A percentile compares a stretch with the other conserved stretches of the same genome.
Conservation (phyloP, 1,140 invertebrate genomes). For the Drosophila biarmipes region DNA sequence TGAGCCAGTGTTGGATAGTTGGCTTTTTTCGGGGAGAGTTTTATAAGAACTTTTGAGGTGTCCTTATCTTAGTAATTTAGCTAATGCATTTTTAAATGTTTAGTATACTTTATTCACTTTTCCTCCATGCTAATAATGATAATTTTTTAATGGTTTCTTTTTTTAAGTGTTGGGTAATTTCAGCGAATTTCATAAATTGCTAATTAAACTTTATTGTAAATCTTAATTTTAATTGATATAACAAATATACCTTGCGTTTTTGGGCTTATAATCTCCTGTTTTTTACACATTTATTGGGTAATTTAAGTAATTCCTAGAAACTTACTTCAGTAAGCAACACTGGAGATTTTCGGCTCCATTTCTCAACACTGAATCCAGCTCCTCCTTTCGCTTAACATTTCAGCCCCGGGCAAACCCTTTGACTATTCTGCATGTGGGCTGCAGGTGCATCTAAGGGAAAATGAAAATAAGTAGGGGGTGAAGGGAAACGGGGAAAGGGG, state of each 20-base stretch:
- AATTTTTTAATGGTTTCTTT: too few relatives aligned
- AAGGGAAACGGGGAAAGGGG: neutral
- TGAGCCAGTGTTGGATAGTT: neutral
- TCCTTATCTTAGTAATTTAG: too few relatives aligned
- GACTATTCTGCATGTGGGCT: constrained; percentile 34
- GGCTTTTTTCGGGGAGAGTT: neutral
- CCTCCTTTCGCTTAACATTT: constrained; percentile 1
- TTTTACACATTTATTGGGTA: too few relatives aligned
- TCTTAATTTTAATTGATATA: too few relatives aligned
- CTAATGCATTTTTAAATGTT: too few relatives aligned
- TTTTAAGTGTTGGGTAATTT: too few relatives aligned
- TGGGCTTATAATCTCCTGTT: too few relatives aligned
- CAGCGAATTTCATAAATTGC: too few relatives aligned
- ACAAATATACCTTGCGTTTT: too few relatives aligned
- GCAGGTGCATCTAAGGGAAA: constrained; percentile 28
- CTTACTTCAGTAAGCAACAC: neutral
- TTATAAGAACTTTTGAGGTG: neutral
- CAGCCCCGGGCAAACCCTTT: constrained; percentile 24
- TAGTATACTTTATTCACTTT: too few relatives aligned
- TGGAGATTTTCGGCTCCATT: neutral
- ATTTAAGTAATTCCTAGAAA: neutral
- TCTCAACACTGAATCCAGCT: neutral
- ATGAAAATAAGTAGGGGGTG: neutral
- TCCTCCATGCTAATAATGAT: too few relatives aligned
- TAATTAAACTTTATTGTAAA: too few relatives aligned